phyloP scores from a whole-genome alignment of 1,140 invertebrate genomes.

The Phenacoccus solenopsis region DNA sequence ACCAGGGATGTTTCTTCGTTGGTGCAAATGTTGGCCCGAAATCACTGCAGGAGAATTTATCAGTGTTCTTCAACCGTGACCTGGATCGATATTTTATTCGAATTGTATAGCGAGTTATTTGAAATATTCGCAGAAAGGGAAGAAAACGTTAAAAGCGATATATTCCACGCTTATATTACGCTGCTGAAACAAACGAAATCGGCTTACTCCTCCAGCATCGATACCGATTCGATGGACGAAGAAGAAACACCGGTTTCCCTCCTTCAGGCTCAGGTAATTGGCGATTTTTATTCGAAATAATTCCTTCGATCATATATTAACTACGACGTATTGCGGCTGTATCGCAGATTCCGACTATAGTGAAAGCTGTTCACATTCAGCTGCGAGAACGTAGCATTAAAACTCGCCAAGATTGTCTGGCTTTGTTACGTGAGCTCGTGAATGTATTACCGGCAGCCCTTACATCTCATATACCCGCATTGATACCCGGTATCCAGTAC shows the following conservation, averaged over 20 bases:
- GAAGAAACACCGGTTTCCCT: slow-evolving; percentile 35
- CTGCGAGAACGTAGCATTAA: slow-evolving; percentile 91
- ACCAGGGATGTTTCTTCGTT: no score
- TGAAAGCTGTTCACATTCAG: slow-evolving; percentile 77
- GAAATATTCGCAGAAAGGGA: slow-evolving; percentile 63
- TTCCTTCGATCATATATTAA: not conserved
- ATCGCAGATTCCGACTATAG: slow-evolving; percentile 58
- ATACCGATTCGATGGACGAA: slow-evolving; percentile 67
- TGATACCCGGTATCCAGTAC: slow-evolving; percentile 84
- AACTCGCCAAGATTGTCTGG: slow-evolving; percentile 82
- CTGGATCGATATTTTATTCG: no score
- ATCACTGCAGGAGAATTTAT: no score
- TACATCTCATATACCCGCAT: slow-evolving; percentile 64
- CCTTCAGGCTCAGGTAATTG: slow-evolving; percentile 29
- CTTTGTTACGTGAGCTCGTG: slow-evolving; percentile 79
- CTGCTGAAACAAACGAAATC: slow-evolving; percentile 79
- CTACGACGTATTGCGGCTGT: no score
- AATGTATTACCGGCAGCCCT: slow-evolving; percentile 78
- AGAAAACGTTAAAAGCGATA: slow-evolving; percentile 97
- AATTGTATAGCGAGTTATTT: not conserved
- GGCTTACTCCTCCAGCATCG: slow-evolving; percentile 45
- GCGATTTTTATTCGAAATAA: slow-evolving; percentile 18
- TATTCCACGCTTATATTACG: slow-evolving; percentile 91
- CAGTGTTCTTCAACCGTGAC: not conserved
- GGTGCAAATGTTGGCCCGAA: no score